Percentiles rank a stretch among this genome's conserved stretches.
Conservation (phyloP, 2,888 invertebrate genomes). For the Machimus rusticus region DNA sequence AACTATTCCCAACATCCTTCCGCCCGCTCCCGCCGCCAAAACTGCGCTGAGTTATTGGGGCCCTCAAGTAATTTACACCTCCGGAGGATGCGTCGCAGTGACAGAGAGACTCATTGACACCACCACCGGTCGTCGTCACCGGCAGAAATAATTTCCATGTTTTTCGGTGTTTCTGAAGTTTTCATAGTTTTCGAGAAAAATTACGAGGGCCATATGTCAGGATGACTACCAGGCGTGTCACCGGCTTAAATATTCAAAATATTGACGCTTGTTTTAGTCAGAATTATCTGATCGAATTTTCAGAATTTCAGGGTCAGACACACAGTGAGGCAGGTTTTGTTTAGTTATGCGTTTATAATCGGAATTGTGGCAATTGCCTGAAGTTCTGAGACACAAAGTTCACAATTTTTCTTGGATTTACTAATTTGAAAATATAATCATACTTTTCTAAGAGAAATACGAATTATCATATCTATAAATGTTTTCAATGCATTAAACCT, state of each 20-base stretch:
- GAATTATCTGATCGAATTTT: not conserved
- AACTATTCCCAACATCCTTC: slow-evolving; percentile 5
- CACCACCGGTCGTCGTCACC: not conserved
- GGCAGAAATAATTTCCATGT: slow-evolving; percentile 24
- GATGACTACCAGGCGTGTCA: slow-evolving; percentile 7
- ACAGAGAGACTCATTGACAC: slow-evolving; percentile 11
- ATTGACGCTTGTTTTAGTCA: slow-evolving; percentile 26
- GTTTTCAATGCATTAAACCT: no score
- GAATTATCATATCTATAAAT: no score
- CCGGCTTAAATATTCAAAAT: slow-evolving; percentile 39
- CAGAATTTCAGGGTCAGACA: not conserved
- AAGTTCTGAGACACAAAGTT: no score
- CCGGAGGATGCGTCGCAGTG: not conserved
- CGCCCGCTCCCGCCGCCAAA: not conserved
- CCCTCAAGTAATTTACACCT: slow-evolving; percentile 36
- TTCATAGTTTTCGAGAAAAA: slow-evolving; percentile 37
- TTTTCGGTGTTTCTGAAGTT: slow-evolving; percentile 3
- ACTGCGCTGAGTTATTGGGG: slow-evolving; percentile 24
- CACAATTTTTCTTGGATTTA: no score
- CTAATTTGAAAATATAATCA: no score
- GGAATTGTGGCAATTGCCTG: no score
- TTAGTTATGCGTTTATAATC: no score
- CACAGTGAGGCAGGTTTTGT: not conserved
- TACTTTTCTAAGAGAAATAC: no score
- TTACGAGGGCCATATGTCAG: slow-evolving; percentile 42